These are phyloP conservation scores for Enteromius thamalakanensis DNA, from an alignment of 2,797 vertebrate genomes.

Conservation along the genomic window DNA sequence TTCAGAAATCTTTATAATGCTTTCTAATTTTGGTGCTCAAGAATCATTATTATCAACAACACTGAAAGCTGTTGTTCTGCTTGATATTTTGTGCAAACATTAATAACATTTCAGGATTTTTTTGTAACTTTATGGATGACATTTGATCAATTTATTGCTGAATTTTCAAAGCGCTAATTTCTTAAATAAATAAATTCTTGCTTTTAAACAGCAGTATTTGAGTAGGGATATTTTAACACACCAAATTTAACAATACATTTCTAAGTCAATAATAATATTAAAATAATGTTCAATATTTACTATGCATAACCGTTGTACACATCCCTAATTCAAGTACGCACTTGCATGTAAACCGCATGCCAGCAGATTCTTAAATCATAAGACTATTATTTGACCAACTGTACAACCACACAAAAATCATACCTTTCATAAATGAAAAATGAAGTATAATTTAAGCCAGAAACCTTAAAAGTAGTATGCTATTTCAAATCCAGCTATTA, in stretches of 20 bases:
- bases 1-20: background rate
- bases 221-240: background rate
- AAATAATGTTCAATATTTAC: background rate
- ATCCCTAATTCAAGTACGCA: slow-evolving; percentile 19
- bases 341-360: background rate
- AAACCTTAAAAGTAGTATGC: background rate
- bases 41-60: background rate
- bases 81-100: background rate
- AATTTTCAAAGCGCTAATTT: background rate
- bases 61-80: background rate
- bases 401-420: background rate
- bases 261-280: background rate
- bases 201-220: background rate
- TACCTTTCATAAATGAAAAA: too few species aligned
- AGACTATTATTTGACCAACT: background rate
- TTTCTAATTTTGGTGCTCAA: background rate
- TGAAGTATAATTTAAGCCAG: background rate
- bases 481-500: background rate
- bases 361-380: background rate
- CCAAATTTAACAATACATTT: background rate
- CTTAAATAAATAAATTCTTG: background rate
- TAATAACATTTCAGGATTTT: background rate
- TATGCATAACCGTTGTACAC: slow-evolving; percentile 1
- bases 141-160: background rate
- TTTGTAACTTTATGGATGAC: too few species aligned